Conservation (phyloP, 2,113 vertebrate species). For the Elephas maximus region DNA sequence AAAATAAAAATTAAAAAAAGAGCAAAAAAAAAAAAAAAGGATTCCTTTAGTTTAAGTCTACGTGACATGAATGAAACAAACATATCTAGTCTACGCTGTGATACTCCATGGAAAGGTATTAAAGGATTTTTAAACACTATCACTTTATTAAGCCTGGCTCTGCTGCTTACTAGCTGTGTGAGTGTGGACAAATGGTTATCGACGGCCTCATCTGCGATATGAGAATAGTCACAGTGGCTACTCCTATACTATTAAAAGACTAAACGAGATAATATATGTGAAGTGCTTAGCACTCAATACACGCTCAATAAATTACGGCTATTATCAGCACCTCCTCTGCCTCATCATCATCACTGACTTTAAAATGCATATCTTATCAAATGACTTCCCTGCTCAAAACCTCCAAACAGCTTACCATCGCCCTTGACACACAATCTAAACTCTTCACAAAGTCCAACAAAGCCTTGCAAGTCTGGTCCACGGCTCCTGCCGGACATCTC, state of each 20-base stretch:
- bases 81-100: not conserved
- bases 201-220: not conserved
- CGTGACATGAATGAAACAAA: not conserved
- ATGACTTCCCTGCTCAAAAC: not conserved
- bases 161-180: not conserved
- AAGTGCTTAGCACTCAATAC: not conserved
- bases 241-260: not conserved
- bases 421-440: not conserved
- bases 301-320: not conserved
- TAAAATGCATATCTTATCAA: constrained; percentile 1
- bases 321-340: not conserved
- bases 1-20: no score
- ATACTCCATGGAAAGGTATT: not conserved
- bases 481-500: not conserved
- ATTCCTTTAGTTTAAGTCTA: not conserved
- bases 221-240: not conserved
- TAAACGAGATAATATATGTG: not conserved
- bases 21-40: no score
- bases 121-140: not conserved
- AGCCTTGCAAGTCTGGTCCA: not conserved
- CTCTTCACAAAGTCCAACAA: not conserved
- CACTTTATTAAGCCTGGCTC: not conserved
- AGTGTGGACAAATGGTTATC: not conserved
- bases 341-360: not conserved
- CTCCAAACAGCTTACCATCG: not conserved